These are phyloP conservation scores for Drosophila cognata DNA, from an alignment of 2,888 invertebrate genomes.

Conservation along the genomic window DNA sequence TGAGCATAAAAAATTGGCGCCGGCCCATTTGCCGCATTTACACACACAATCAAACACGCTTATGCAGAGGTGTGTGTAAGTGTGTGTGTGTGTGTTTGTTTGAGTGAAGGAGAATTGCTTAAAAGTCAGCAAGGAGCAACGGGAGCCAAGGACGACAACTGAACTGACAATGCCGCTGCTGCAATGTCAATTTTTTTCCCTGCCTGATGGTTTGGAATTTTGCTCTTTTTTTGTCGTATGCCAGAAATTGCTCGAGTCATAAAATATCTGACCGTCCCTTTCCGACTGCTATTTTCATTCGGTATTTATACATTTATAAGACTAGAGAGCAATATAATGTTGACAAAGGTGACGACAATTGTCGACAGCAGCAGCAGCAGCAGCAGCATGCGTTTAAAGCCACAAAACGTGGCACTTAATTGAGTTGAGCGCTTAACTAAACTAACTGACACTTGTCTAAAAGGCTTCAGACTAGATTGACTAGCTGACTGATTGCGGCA, in stretches of 20 bases:
- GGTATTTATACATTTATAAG: constrained; percentile 71
- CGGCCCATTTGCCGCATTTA: constrained; percentile 74
- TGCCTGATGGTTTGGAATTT: constrained; percentile 5
- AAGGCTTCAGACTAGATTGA: constrained; percentile 14
- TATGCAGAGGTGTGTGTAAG: constrained; percentile 9
- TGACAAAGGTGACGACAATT: constrained; percentile 82
- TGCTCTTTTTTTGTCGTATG: constrained; percentile 10
- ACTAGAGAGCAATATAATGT: constrained; percentile 74
- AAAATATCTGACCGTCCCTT: constrained; percentile 60
- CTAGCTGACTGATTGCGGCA: constrained; percentile 20
- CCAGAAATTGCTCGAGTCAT: constrained; percentile 65
- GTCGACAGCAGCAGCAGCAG: constrained; percentile 37
- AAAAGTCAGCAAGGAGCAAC: constrained; percentile 50
- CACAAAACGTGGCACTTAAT: constrained; percentile 32
- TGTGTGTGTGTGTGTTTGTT: neutral
- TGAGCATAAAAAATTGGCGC: constrained; percentile 76
- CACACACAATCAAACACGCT: constrained; percentile 68
- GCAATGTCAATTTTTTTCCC: constrained; percentile 39
- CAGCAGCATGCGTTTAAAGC: neutral
- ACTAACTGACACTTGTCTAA: constrained; percentile 19
- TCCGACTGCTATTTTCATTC: constrained; percentile 45
- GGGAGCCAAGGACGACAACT: constrained; percentile 54
- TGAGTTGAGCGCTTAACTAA: constrained; percentile 24
- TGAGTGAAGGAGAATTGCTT: constrained; percentile 54
- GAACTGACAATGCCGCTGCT: constrained; percentile 64